Conservation (phyloP, 1,140 invertebrate genomes). For the Archivesica marissinica region DNA sequence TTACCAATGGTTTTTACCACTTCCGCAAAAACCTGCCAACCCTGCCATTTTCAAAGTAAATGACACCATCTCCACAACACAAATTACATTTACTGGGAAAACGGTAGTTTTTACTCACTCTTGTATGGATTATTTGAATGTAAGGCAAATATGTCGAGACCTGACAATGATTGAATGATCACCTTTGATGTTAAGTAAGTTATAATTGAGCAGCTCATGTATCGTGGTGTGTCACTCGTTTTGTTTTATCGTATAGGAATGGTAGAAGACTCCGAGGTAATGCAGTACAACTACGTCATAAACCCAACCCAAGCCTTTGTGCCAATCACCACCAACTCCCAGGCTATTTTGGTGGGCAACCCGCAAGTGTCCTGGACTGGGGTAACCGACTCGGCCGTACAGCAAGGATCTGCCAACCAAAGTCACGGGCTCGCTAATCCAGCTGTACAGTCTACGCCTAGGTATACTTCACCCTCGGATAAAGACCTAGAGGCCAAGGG, state of each 20-base stretch:
- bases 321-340: neutral
- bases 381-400: neutral
- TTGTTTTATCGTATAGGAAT: neutral
- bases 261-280: neutral
- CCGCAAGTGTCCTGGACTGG: conserved; percentile 37
- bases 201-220: too few relatives aligned
- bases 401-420: neutral
- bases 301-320: neutral
- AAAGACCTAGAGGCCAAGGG: conserved; percentile 18
- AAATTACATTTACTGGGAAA: too few relatives aligned
- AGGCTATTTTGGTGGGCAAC: conserved; percentile 7
- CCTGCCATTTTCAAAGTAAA: too few relatives aligned
- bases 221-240: too few relatives aligned
- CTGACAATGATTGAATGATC: too few relatives aligned
- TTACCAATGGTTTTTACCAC: too few relatives aligned
- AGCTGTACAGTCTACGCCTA: neutral
- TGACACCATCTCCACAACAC: too few relatives aligned
- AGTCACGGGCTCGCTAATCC: neutral
- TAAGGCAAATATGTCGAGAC: too few relatives aligned
- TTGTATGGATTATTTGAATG: too few relatives aligned
- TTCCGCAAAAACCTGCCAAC: too few relatives aligned
- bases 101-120: too few relatives aligned
- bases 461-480: neutral
- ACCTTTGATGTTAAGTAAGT: too few relatives aligned
- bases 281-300: conserved; percentile 31